Conservation (phyloP, 2,888 invertebrate species). For the Stegana nigrithorax region DNA sequence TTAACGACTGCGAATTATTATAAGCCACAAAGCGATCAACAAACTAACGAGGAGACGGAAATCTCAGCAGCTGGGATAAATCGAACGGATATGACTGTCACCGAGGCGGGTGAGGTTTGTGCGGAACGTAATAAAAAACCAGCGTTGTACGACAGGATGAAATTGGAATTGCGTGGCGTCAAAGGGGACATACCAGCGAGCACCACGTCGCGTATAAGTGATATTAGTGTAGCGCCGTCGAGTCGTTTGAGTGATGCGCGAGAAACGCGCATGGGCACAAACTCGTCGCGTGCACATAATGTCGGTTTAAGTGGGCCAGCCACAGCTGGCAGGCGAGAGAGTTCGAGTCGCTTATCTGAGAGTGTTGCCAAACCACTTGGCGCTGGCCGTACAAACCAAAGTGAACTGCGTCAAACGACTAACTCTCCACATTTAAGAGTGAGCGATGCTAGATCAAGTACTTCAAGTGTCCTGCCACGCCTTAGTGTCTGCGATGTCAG, state of each 20-base stretch:
- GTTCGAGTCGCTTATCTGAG: too few species aligned
- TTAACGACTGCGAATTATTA: constrained; percentile 29
- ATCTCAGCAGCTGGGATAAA: constrained; percentile 21
- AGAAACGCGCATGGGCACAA: too few species aligned
- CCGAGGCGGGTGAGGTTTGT: constrained; percentile 35
- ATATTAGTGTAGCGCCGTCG: constrained; percentile 3
- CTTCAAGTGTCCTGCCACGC: too few species aligned
- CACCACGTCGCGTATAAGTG: background rate
- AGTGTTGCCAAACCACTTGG: too few species aligned
- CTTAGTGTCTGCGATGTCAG: too few species aligned
- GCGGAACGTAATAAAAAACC: constrained; percentile 11
- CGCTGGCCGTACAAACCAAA: too few species aligned
- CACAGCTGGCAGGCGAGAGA: too few species aligned
- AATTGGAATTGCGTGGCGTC: constrained; percentile 5
- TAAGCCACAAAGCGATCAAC: background rate
- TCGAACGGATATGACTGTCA: constrained; percentile 53
- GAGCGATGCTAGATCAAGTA: too few species aligned
- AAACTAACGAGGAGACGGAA: background rate
- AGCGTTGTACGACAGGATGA: constrained; percentile 14
- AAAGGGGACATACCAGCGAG: background rate
- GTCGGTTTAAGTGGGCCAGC: background rate
- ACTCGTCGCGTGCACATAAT: too few species aligned
- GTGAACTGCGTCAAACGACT: too few species aligned
- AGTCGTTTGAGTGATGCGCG: constrained; percentile 12
- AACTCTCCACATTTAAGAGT: too few species aligned